Base-by-base conservation (phyloP, 2,797 vertebrate genomes). In the Orestias chungarensis region DNA sequence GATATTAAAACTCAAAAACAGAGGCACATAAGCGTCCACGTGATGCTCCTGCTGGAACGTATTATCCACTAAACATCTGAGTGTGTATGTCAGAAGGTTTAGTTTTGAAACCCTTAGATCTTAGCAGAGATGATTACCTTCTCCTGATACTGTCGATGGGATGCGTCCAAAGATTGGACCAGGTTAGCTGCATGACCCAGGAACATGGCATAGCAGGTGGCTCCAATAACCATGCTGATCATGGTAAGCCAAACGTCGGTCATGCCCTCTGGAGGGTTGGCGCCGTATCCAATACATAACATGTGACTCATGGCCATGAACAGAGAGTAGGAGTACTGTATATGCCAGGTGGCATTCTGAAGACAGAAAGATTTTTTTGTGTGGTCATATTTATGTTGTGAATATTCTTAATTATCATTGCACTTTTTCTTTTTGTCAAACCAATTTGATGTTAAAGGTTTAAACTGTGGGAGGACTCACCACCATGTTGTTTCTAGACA, bases 301-400 rank as follows among this genome's bases (percentile, higher is more conserved):
- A 99, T 99, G 94, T 98, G 97, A 85, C 97, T 99, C 97, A 99
- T 99, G 43, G 97, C 95, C 93, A 97, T 99, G 82, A 99, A 99
- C 75, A 98, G 88, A 9, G 97, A 93, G 1, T 96, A 97, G 64
- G 97, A 98, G 84, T 99, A 99, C 31, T 97, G 95, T 33, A 97
- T 93, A 3, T 97, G 96, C 98, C 98, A 99, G 0, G 97, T 97
- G 54, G 97, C 82, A 17, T 99, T 99, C 97, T 99, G 84, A 44
- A 8, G 73, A 46, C 23, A 42, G 61, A 4, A 49, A 15, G 8
- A 33, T 57, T 33, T 57, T 59, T 5, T 12, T 23, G 3, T 31
- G 33, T 59, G 10, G 23, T n/a, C 38, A 20, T 2, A 38, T 59
- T 59, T 38, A 23, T 23, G 20, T 35, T 38, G 18, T 38, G 33